Base-by-base conservation (phyloP, 2,888 invertebrate genomes). In the Quadroppia sp. region DNA sequence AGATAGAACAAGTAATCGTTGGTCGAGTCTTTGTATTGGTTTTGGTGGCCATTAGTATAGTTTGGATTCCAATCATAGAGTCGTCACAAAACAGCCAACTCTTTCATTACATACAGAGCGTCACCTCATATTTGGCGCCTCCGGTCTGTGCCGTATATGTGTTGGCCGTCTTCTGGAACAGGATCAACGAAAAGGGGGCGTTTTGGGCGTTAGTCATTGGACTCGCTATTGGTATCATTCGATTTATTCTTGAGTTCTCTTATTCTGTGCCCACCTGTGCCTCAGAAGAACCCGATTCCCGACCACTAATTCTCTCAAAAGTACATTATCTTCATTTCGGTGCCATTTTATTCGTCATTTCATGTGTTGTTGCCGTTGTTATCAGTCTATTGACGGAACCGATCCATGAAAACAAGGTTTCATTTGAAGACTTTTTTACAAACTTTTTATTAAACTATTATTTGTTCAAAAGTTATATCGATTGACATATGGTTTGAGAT, bases 141-240 rank as follows among this genome's bases (percentile, higher is more conserved):
- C 86, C 86, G 2, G 83, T 86, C 11, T 84, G 85, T 76, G 85
- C 85, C 11, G 83, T 85, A 30, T 86, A 85, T 78, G 79, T 85
- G 0, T 79, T 85, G 59, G 86, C 85, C 15, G 78, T 86, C 6
- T 83, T 85, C 78, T 82, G 82, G 81, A 80, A 82, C 61, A 78
- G 85, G 71, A 83, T 82, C 40, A 86, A 84, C 78, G 86, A 86
- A 80, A 79, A 86, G 85, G 86, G 86, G 6, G 86, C 86, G 0
- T 86, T 86, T 80, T 85, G 83, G 83, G 84, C 85, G 4, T 79
- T 86, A 45, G 85, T 87, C 83, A 78, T 82, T 17, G 84, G 85
- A 1, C 80, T 86, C 48, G 85, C 86, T 83, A 80, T 84, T 20
- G 85, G 86, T 17, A 73, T 82, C 3, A 80, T 82, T 28, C 81